phyloP scores from a whole-genome alignment of 2,113 vertebrate species.

The Theristicus caerulescens region DNA sequence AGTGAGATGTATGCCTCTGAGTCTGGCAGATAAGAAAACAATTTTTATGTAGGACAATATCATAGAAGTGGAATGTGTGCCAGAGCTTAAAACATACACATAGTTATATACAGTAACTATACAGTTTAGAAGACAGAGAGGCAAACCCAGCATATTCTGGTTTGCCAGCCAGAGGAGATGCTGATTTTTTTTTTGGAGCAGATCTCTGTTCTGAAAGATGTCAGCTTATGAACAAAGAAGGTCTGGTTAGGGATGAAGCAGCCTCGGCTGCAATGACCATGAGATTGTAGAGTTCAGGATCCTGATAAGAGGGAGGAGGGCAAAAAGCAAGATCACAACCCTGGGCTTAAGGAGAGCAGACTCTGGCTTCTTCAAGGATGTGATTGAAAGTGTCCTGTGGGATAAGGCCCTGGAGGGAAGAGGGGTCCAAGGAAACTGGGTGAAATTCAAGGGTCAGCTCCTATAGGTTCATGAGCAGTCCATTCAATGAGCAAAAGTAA shows the following conservation, averaged over 20 bases:
- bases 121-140: neutral
- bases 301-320: neutral
- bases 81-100: neutral
- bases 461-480: neutral
- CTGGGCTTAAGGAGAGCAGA: neutral
- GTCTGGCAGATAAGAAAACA: neutral
- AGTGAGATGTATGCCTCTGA: neutral
- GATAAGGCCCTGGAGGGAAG: neutral
- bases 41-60: neutral
- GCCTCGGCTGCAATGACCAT: neutral
- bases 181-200: neutral
- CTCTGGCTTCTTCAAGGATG: neutral
- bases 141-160: neutral
- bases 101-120: neutral
- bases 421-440: neutral
- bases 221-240: neutral
- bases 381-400: neutral
- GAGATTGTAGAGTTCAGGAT: neutral
- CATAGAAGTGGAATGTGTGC: neutral
- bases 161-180: neutral
- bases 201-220: neutral
- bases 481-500: neutral
- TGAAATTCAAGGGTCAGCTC: neutral
- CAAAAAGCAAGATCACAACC: neutral
- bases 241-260: neutral